Conservation (phyloP, 1,140 invertebrate genomes). For the Pollicipes pollicipes region DNA sequence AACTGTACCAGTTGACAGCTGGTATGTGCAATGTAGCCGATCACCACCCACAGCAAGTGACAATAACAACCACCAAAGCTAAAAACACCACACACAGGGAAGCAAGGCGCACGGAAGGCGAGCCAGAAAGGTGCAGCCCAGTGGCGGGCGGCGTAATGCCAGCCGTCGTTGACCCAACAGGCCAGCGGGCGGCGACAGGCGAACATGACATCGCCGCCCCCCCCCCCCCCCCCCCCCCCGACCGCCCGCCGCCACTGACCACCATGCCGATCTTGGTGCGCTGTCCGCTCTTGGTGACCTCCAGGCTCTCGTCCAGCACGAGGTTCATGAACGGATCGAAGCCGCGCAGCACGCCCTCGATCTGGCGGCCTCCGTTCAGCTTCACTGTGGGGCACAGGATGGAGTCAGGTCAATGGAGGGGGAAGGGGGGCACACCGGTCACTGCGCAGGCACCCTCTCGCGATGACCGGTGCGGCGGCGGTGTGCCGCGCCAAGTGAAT, state of each 20-base stretch:
- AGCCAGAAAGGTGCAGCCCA: no score
- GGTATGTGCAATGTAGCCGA: no score
- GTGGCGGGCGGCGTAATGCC: no score
- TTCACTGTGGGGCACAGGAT: constrained; percentile 43
- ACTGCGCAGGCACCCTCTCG: constrained; percentile 6
- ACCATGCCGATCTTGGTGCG: constrained; percentile 87
- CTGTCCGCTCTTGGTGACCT: constrained; percentile 73
- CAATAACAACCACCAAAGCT: no score
- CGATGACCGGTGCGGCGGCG: no score
- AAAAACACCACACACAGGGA: no score
- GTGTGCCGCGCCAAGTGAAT: no score
- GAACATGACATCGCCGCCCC: constrained; percentile 6
- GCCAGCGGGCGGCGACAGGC: no score
- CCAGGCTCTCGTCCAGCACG: constrained; percentile 79
- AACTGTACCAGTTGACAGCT: no score
- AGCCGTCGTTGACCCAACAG: constrained; percentile 18
- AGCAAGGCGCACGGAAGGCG: no score
- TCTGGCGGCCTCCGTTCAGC: constrained; percentile 76
- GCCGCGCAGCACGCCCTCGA: constrained; percentile 81
- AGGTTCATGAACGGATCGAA: constrained; percentile 99
- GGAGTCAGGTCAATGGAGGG: constrained; percentile 9
- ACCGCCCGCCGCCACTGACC: constrained; percentile 38
- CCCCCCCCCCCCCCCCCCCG: no score
- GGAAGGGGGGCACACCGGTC: neutral
- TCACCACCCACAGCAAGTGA: no score